phyloP scores from a whole-genome alignment of 2,113 vertebrate species.

The Abramis brama region DNA sequence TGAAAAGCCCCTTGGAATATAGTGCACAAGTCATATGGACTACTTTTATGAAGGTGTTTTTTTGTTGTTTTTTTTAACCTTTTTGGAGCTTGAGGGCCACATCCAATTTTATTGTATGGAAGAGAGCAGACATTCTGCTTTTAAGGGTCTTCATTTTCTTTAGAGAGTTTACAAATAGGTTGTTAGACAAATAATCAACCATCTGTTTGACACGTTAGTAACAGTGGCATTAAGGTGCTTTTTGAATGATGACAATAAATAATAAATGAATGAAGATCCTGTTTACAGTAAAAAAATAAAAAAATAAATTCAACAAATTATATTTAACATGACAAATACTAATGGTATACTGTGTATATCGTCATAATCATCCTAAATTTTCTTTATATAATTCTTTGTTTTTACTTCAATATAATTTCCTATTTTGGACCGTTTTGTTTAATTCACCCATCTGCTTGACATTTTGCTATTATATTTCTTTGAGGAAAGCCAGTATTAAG shows the following conservation, averaged over 20 bases:
- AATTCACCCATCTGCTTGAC: conserved; percentile 16
- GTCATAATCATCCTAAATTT: background rate
- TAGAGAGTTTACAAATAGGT: background rate
- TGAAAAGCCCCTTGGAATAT: background rate
- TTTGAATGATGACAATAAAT: background rate
- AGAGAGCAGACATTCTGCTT: background rate
- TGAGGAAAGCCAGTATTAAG: background rate
- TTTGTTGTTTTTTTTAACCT: background rate
- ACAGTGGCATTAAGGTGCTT: background rate
- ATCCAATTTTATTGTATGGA: too few relatives aligned
- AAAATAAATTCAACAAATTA: too few relatives aligned
- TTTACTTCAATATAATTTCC: background rate
- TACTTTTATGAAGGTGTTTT: background rate
- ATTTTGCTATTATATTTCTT: conserved; percentile 14
- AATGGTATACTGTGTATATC: background rate
- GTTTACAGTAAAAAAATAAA: too few relatives aligned
- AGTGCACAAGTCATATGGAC: background rate
- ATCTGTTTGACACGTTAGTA: background rate
- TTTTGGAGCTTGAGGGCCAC: background rate
- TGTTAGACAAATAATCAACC: too few relatives aligned
- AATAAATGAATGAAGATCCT: too few relatives aligned
- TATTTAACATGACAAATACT: too few relatives aligned
- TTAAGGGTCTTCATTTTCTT: background rate
- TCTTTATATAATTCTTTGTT: too few relatives aligned
- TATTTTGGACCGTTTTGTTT: conserved; percentile 20